Evolutionary conservation across 1,140 invertebrate species (phyloP).

Genomic region (Atta texana): DNA sequence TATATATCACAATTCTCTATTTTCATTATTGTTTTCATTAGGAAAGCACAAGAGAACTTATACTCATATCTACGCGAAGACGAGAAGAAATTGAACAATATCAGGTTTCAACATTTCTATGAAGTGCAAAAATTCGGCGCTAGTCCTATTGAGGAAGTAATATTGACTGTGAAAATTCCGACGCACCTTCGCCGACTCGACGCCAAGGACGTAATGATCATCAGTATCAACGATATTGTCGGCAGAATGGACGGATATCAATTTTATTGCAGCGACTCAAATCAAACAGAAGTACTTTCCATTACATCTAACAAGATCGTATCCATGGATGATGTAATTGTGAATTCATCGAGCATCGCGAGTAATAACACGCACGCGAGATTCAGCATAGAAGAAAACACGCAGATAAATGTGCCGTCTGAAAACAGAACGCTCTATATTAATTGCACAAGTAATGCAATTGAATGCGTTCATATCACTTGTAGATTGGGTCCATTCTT

Average conservation of each 20-base stretch:
- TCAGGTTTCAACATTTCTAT: slow-evolving; percentile 78
- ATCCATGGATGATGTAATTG: slow-evolving; percentile 10
- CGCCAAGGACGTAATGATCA: slow-evolving; percentile 72
- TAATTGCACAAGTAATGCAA: slow-evolving; percentile 75
- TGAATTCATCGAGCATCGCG: slow-evolving; percentile 1
- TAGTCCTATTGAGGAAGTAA: slow-evolving; percentile 81
- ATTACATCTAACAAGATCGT: background rate
- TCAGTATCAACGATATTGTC: slow-evolving; percentile 75
- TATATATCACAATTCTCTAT: background rate
- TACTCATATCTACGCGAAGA: slow-evolving; percentile 70
- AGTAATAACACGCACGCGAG: slow-evolving; percentile 37
- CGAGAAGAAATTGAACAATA: slow-evolving; percentile 40
- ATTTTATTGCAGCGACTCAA: slow-evolving; percentile 73
- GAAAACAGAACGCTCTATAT: slow-evolving; percentile 78
- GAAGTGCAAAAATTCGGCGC: slow-evolving; percentile 83
- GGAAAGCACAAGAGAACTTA: slow-evolving; percentile 74
- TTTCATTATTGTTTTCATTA: slow-evolving; percentile 39
- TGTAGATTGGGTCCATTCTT: slow-evolving; percentile 77
- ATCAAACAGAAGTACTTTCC: slow-evolving; percentile 19
- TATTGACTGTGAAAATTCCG: slow-evolving; percentile 78
- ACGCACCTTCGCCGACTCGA: slow-evolving; percentile 63
- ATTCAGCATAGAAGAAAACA: slow-evolving; percentile 58
- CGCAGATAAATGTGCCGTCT: slow-evolving; percentile 58
- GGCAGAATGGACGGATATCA: slow-evolving; percentile 74
- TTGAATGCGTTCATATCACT: slow-evolving; percentile 73